These are phyloP conservation scores for Ammodytes marinus DNA, from an alignment of 2,113 vertebrate genomes.

Conservation along the genomic window DNA sequence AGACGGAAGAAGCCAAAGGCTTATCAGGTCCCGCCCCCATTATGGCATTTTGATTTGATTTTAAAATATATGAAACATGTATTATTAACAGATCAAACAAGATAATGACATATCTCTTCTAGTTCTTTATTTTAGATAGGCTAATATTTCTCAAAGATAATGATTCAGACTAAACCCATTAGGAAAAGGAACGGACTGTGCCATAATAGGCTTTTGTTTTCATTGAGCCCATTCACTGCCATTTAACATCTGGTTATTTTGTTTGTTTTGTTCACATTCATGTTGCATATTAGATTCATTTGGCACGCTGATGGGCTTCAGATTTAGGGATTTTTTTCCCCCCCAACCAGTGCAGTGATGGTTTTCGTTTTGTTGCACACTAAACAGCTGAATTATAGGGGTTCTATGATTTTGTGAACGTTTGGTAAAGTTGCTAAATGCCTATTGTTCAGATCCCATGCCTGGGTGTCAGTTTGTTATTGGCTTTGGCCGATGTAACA, in stretches of 20 bases:
- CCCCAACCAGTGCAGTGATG: neutral
- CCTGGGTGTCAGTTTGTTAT: neutral
- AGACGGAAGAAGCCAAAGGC: no score
- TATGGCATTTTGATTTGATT: no score
- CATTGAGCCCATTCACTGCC: neutral
- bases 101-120: no score
- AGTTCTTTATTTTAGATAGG: no score
- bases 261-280: conserved; percentile 4
- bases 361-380: neutral
- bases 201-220: neutral
- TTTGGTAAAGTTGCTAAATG: conserved; percentile 1
- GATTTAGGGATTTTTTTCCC: neutral
- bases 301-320: neutral
- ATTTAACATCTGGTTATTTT: neutral
- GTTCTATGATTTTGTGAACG: neutral
- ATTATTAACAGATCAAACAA: no score
- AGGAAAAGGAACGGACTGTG: neutral
- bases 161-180: neutral
- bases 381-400: neutral
- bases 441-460: neutral
- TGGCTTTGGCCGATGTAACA: neutral
- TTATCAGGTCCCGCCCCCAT: no score
- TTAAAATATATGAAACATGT: no score
- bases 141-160: neutral
- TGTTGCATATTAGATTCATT: conserved; percentile 3